phyloP scores from a whole-genome alignment of 2,888 invertebrate genomes.

The Brassicogethes aeneus region DNA sequence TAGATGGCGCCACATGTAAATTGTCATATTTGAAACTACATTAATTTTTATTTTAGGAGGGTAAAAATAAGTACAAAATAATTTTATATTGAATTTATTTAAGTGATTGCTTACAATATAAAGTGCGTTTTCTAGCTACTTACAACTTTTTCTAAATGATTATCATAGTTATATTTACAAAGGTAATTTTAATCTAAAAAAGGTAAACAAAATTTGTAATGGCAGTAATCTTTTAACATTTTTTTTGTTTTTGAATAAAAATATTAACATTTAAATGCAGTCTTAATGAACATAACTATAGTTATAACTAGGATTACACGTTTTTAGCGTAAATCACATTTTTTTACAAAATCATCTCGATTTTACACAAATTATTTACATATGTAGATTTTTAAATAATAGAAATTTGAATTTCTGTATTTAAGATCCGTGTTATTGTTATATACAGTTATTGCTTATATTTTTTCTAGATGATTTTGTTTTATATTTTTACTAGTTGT shows the following conservation, averaged over 20 bases:
- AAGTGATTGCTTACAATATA: slow-evolving; percentile 25
- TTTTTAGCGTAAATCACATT: background rate
- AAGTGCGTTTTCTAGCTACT: slow-evolving; percentile 21
- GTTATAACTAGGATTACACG: background rate
- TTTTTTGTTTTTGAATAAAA: background rate
- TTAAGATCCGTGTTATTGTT: no score
- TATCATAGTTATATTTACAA: slow-evolving; percentile 17
- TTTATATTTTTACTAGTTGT: no score
- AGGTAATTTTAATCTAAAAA: background rate
- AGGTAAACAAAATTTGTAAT: background rate
- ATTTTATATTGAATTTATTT: slow-evolving; percentile 8
- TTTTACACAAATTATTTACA: no score
- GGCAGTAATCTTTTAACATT: background rate
- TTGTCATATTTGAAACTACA: no score
- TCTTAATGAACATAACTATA: background rate
- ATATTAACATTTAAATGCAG: background rate
- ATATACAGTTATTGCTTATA: no score
- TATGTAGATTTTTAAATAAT: no score
- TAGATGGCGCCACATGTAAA: no score
- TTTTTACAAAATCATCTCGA: background rate
- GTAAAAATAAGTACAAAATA: background rate
- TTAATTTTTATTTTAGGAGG: no score
- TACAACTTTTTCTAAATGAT: slow-evolving; percentile 18
- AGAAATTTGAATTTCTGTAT: no score
- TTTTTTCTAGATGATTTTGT: no score